phyloP scores from a whole-genome alignment of 2,888 invertebrate genomes.

The Polydrusus tereticollis region DNA sequence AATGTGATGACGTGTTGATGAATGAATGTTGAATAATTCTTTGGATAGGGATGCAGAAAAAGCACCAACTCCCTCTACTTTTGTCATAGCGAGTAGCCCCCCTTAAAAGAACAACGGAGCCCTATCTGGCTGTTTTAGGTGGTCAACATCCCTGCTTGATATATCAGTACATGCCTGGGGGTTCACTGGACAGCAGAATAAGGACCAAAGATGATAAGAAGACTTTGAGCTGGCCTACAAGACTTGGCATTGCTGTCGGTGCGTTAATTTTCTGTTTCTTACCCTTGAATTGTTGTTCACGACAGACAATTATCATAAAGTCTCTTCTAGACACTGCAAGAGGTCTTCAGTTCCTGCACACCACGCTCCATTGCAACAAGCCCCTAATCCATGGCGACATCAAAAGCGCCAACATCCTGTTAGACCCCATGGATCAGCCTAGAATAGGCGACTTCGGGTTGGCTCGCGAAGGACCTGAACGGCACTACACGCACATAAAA shows the following conservation, averaged over 20 bases:
- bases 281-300: too few species aligned
- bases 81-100: too few species aligned
- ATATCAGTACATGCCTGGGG: slow-evolving; percentile 94
- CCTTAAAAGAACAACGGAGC: too few species aligned
- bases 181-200: slow-evolving; percentile 89
- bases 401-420: slow-evolving; percentile 94
- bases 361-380: slow-evolving; percentile 74
- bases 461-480: slow-evolving; percentile 81
- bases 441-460: slow-evolving; percentile 97
- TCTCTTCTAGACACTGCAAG: slow-evolving; percentile 64
- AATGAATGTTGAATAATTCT: too few species aligned
- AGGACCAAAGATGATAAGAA: slow-evolving; percentile 64
- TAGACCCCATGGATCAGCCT: slow-evolving; percentile 89
- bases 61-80: too few species aligned
- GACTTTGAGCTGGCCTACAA: slow-evolving; percentile 79
- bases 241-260: slow-evolving; percentile 86
- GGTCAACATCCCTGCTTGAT: slow-evolving; percentile 87
- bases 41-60: too few species aligned
- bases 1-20: too few species aligned
- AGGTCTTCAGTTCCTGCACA: slow-evolving; percentile 92
- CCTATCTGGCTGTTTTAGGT: too few species aligned
- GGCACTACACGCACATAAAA: slow-evolving; percentile 75
- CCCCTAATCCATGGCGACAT: slow-evolving; percentile 97
- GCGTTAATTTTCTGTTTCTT: neutral
- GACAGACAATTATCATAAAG: neutral